These are phyloP conservation scores for Ennomos erosarius DNA, from an alignment of 2,888 invertebrate species.

Conservation along the genomic window DNA sequence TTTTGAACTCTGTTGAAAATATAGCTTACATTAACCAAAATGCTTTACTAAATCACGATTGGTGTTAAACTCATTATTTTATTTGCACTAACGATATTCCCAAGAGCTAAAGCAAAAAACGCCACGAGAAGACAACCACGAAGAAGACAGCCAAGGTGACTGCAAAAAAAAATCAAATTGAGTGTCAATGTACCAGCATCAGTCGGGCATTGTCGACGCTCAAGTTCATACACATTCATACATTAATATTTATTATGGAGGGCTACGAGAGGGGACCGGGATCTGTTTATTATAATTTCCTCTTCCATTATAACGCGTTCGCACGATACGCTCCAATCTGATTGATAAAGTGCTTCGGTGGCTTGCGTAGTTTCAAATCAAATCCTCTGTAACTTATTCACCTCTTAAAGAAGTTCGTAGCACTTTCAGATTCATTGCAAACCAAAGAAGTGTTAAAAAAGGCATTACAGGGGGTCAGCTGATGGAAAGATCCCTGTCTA, in stretches of 20 bases:
- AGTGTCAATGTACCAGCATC: constrained; percentile 84
- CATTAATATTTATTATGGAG: constrained; percentile 84
- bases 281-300: constrained; percentile 85
- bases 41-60: too few relatives aligned
- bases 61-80: neutral
- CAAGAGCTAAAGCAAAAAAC: constrained; percentile 21
- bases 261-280: constrained; percentile 72
- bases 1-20: too few relatives aligned
- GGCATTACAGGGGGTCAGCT: too few relatives aligned
- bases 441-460: too few relatives aligned
- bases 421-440: too few relatives aligned
- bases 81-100: constrained; percentile 11
- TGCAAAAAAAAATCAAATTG: constrained; percentile 71
- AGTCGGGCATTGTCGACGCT: constrained; percentile 70
- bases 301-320: constrained; percentile 81
- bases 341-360: constrained; percentile 61
- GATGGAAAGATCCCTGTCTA: too few relatives aligned
- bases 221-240: constrained; percentile 82
- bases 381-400: neutral
- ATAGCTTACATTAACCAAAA: too few relatives aligned
- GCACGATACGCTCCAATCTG: constrained; percentile 73
- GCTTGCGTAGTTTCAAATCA: neutral
- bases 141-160: constrained; percentile 46
- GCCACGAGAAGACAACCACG: constrained; percentile 41
- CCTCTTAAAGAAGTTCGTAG: neutral